Conservation (phyloP, 2,888 invertebrate genomes). For the Platycnemis pennipes region DNA sequence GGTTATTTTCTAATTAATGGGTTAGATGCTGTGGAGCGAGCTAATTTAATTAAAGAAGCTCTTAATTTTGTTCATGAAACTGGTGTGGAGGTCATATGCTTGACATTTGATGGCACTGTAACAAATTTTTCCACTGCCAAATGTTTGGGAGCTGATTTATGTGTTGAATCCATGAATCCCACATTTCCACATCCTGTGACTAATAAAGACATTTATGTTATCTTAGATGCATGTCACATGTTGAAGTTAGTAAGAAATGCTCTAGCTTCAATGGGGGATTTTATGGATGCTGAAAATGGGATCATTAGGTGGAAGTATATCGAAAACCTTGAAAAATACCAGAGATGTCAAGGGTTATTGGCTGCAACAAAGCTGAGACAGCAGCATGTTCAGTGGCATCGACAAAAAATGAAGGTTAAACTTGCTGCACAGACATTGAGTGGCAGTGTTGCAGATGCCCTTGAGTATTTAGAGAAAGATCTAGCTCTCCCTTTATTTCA, state of each 20-base stretch:
- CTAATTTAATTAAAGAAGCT: too few species aligned
- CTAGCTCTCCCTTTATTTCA: neutral
- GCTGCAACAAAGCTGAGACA: conserved; percentile 71
- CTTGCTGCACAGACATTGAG: neutral
- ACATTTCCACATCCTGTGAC: too few species aligned
- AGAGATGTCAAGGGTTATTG: conserved; percentile 69
- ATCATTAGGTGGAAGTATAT: neutral
- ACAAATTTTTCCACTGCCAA: too few species aligned
- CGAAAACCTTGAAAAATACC: neutral
- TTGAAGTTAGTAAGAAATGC: neutral
- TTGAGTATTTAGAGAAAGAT: neutral
- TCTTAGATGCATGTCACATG: neutral
- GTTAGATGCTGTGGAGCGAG: too few species aligned
- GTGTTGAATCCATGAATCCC: too few species aligned
- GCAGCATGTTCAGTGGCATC: conserved; percentile 69
- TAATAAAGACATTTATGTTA: too few species aligned
- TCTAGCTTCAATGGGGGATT: neutral
- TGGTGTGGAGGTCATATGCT: too few species aligned
- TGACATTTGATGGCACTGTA: too few species aligned
- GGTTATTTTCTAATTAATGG: too few species aligned
- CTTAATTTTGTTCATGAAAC: too few species aligned
- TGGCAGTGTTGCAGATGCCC: neutral
- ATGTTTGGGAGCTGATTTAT: too few species aligned
- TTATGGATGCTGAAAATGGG: neutral
- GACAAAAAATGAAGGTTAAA: conserved; percentile 72